Conservation (phyloP, 2,888 invertebrate species). For the Synergus umbraculus region DNA sequence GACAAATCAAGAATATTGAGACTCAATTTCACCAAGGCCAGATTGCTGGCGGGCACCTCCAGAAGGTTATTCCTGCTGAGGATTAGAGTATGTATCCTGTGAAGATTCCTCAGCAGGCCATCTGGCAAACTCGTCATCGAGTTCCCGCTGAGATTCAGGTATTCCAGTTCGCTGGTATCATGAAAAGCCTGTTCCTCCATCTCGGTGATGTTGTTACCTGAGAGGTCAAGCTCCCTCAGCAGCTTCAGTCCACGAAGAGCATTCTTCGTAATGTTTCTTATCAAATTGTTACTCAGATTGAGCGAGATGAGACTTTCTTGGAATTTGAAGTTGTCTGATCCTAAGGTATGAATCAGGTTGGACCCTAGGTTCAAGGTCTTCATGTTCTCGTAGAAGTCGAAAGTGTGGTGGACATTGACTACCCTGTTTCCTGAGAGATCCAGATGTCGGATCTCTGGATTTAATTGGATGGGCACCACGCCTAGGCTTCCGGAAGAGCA, state of each 20-base stretch:
- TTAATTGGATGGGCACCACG: constrained; percentile 92
- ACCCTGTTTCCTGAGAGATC: constrained; percentile 92
- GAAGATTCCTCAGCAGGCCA: constrained; percentile 84
- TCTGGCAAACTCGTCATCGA: constrained; percentile 86
- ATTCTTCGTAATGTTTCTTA: constrained; percentile 85
- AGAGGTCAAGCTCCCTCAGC: constrained; percentile 85
- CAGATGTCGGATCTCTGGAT: constrained; percentile 90
- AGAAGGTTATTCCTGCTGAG: constrained; percentile 89
- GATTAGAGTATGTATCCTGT: constrained; percentile 85
- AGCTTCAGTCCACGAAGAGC: constrained; percentile 86
- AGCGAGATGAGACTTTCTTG: constrained; percentile 86
- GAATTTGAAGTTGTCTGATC: constrained; percentile 89
- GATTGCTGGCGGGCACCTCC: constrained; percentile 85
- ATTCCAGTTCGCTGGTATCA: constrained; percentile 86
- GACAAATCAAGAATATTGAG: constrained; percentile 87
- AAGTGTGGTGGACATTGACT: constrained; percentile 86
- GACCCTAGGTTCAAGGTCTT: constrained; percentile 89
- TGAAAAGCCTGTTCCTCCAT: constrained; percentile 88
- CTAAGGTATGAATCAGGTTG: constrained; percentile 89
- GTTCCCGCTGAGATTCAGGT: constrained; percentile 87
- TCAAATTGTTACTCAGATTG: constrained; percentile 87
- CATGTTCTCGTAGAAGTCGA: constrained; percentile 89
- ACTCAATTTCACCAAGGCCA: constrained; percentile 81
- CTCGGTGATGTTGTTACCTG: constrained; percentile 87
- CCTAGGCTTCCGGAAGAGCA: constrained; percentile 89